Conservation (phyloP, 2,113 vertebrate genomes). For the Paedocypris sp. region DNA sequence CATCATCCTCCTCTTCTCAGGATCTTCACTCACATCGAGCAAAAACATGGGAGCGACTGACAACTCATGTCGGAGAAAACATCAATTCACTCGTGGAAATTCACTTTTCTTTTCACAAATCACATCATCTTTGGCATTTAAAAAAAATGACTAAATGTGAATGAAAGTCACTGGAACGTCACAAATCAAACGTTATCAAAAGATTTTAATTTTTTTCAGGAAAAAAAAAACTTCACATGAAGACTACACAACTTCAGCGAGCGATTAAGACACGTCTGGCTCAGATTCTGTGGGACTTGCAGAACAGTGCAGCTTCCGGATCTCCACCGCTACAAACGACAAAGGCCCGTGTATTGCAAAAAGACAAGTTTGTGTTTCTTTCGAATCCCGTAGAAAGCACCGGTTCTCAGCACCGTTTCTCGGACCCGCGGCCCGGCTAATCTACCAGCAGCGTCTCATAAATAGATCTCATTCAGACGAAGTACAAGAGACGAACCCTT, state of each 20-base stretch:
- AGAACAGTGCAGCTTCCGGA: conserved; percentile 73
- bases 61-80: too few species aligned
- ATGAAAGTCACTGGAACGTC: background rate
- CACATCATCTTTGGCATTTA: too few species aligned
- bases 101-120: too few species aligned
- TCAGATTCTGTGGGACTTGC: conserved; percentile 67
- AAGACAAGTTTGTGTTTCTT: conserved; percentile 64
- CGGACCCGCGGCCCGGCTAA: conserved; percentile 41
- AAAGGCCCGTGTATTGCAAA: conserved; percentile 64
- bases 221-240: conserved; percentile 64
- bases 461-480: conserved; percentile 38
- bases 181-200: conserved; percentile 57
- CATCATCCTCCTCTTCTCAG: too few species aligned
- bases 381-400: conserved; percentile 51
- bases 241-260: conserved; percentile 72
- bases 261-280: conserved; percentile 74
- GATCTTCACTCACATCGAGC: too few species aligned
- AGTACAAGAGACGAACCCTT: conserved; percentile 49
- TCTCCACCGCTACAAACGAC: conserved; percentile 58
- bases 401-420: conserved; percentile 69
- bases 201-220: conserved; percentile 60
- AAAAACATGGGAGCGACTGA: too few species aligned
- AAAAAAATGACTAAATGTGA: too few species aligned
- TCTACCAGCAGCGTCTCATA: conserved; percentile 54
- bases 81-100: too few species aligned